Evolutionary conservation across 2,888 invertebrate genomes (phyloP).

Genomic region (Pristionchus maxplancki): DNA sequence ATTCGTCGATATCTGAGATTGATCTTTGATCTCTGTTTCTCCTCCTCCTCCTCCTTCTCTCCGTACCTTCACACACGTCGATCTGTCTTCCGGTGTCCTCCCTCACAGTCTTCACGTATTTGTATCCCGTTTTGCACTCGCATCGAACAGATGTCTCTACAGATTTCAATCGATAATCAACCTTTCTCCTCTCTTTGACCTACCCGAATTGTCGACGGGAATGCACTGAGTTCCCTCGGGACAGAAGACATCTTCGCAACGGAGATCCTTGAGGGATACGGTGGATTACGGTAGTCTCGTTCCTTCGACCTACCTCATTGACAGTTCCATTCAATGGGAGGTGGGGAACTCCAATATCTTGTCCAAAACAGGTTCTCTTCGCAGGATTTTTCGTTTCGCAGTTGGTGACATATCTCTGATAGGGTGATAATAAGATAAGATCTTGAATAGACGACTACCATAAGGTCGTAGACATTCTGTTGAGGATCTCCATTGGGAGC

Average conservation of each 20-base stretch:
- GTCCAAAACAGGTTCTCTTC: not conserved
- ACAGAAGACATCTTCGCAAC: constrained; percentile 43
- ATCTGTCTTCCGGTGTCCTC: constrained; percentile 18
- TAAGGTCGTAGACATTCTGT: not conserved
- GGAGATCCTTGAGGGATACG: constrained; percentile 15
- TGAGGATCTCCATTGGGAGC: not conserved
- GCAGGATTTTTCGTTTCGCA: not conserved
- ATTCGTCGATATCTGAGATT: constrained; percentile 47
- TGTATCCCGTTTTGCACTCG: not conserved
- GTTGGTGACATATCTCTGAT: not conserved
- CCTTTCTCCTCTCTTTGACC: not conserved
- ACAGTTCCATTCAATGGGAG: not conserved
- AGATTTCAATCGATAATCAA: not conserved
- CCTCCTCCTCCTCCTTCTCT: not conserved
- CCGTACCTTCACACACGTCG: constrained; percentile 36
- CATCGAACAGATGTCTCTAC: not conserved
- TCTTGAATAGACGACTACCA: not conserved
- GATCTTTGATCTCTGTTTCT: not conserved
- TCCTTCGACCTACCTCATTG: not conserved
- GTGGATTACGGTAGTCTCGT: not conserved
- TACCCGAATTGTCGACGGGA: not conserved
- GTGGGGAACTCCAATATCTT: not conserved
- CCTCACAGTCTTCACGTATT: not conserved
- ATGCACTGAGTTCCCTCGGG: constrained; percentile 13
- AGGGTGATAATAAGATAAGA: not conserved